Evolutionary conservation across 2,888 invertebrate genomes (phyloP).

Genomic region (Heterodera filipjevi): DNA sequence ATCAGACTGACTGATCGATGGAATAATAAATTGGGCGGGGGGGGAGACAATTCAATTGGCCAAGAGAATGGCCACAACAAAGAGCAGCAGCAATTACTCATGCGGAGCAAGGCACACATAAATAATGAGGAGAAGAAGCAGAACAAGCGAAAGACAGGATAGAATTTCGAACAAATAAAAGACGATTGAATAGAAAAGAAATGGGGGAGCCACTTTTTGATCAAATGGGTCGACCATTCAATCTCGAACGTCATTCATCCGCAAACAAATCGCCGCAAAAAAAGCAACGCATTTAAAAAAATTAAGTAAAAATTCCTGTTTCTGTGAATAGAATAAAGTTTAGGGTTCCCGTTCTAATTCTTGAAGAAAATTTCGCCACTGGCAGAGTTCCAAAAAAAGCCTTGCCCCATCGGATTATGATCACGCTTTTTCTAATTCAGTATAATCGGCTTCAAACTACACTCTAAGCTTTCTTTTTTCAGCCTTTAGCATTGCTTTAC

Average conservation of each 20-base stretch:
- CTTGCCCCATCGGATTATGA: no score
- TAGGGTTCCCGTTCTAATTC: no score
- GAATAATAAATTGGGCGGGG: neutral
- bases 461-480: no score
- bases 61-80: slow-evolving; percentile 5
- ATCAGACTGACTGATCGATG: neutral
- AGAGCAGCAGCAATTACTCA: neutral
- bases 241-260: neutral
- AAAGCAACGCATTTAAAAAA: neutral
- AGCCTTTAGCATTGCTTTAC: slow-evolving; percentile 5
- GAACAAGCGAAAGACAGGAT: neutral
- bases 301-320: neutral
- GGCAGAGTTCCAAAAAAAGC: no score
- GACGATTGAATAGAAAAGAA: neutral
- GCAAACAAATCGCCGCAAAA: neutral
- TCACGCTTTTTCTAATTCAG: no score
- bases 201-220: neutral
- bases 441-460: no score
- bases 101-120: neutral
- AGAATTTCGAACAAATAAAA: neutral
- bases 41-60: neutral
- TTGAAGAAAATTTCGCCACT: no score
- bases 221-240: neutral
- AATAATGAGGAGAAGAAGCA: neutral
- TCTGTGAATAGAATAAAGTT: no score